A percentile compares a stretch with the other conserved stretches of the same genome.
These are phyloP conservation scores for Microctenopoma steveboyesi DNA, from an alignment of 2,797 vertebrate genomes.

Conservation along the genomic window DNA sequence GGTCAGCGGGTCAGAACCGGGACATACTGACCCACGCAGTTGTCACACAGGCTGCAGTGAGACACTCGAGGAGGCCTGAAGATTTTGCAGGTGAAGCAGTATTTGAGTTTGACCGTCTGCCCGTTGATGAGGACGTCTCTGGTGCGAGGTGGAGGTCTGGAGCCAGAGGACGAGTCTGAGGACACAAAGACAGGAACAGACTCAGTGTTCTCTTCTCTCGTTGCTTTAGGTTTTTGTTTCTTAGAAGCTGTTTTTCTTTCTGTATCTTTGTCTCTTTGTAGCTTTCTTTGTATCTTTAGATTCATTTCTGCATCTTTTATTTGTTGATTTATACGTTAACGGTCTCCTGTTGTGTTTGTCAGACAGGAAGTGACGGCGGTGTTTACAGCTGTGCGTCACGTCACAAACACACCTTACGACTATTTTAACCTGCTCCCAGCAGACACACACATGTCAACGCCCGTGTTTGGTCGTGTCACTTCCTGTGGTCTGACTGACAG, in stretches of 20 bases:
- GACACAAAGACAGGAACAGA: not conserved
- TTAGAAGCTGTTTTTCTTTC: no score
- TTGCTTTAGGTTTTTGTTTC: no score
- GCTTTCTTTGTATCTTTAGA: no score
- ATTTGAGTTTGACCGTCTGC: conserved; percentile 93
- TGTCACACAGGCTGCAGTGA: conserved; percentile 97
- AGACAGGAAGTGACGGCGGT: no score
- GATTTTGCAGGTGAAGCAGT: conserved; percentile 97
- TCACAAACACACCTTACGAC: no score
- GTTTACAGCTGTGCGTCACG: no score
- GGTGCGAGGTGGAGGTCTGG: conserved; percentile 89
- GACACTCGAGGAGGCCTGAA: conserved; percentile 95
- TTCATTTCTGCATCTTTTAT: not conserved
- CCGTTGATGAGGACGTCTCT: conserved; percentile 94
- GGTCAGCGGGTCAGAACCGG: no score
- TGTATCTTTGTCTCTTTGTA: no score
- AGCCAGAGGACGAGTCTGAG: conserved; percentile 89
- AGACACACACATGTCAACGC: not conserved
- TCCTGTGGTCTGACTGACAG: conserved; percentile 12
- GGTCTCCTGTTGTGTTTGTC: no score
- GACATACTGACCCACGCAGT: conserved; percentile 88
- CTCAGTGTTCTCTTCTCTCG: no score
- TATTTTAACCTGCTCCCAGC: not conserved
- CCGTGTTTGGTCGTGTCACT: conserved; percentile 9
- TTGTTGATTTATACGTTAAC: no score